phyloP scores from a whole-genome alignment of 2,797 vertebrate species.

The Siniperca obscura region DNA sequence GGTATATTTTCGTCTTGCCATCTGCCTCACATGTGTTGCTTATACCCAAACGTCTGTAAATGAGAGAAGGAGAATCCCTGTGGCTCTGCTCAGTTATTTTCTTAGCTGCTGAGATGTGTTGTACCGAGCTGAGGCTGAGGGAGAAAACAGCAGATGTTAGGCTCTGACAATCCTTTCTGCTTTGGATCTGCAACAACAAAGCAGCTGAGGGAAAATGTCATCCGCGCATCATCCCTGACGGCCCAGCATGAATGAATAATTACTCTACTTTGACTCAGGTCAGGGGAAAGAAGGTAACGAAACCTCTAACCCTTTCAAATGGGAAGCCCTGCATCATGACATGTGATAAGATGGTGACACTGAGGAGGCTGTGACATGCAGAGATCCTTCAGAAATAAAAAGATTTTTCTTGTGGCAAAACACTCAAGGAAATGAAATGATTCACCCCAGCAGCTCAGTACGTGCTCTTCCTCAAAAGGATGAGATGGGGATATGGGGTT shows the following conservation, averaged over 20 bases:
- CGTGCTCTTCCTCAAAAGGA: conserved; percentile 65
- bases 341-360: conserved; percentile 69
- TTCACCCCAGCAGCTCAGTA: conserved; percentile 72
- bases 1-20: conserved; percentile 34
- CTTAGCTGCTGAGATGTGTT: conserved; percentile 52
- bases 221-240: conserved; percentile 66
- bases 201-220: conserved; percentile 76
- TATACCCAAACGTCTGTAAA: conserved; percentile 58
- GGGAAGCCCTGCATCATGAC: conserved; percentile 65
- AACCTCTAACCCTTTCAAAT: conserved; percentile 58
- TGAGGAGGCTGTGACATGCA: conserved; percentile 64
- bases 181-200: conserved; percentile 76
- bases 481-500: conserved; percentile 58
- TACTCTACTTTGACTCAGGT: conserved; percentile 70
- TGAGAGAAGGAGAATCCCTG: conserved; percentile 51
- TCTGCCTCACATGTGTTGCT: conserved; percentile 54
- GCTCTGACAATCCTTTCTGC: conserved; percentile 62
- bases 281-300: conserved; percentile 46
- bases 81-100: conserved; percentile 59
- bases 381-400: conserved; percentile 69
- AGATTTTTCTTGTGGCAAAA: conserved; percentile 69
- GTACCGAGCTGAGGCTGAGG: conserved; percentile 48
- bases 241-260: conserved; percentile 71
- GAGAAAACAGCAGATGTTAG: conserved; percentile 69
- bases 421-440: conserved; percentile 72